Conservation (phyloP, 1,140 invertebrate species). For the Kradibia gibbosae region DNA sequence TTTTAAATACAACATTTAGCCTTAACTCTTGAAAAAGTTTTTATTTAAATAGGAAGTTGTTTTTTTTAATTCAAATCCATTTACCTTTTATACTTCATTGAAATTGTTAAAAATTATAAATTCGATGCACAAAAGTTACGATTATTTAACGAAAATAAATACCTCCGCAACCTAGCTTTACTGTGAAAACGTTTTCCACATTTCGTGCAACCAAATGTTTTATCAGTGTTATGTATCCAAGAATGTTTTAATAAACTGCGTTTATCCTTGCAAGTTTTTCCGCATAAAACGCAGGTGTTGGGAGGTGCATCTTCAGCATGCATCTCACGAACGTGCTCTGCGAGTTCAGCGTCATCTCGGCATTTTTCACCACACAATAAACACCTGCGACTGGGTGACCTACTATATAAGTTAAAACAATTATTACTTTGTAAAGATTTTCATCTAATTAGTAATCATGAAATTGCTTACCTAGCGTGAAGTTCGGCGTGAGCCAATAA, state of each 20-base stretch:
- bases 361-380: slow-evolving; percentile 79
- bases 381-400: slow-evolving; percentile 73
- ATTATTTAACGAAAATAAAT: slow-evolving; percentile 16
- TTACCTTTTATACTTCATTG: too few relatives aligned
- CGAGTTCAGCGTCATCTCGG: slow-evolving; percentile 73
- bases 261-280: slow-evolving; percentile 79
- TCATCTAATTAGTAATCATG: neutral
- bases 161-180: slow-evolving; percentile 76
- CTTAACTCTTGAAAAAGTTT: too few relatives aligned
- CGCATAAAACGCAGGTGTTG: slow-evolving; percentile 76
- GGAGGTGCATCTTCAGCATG: slow-evolving; percentile 75
- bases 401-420: slow-evolving; percentile 47
- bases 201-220: slow-evolving; percentile 76
- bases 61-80: too few relatives aligned
- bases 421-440: neutral
- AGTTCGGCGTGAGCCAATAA: slow-evolving; percentile 83
- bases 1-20: too few relatives aligned
- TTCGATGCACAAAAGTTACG: too few relatives aligned
- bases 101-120: too few relatives aligned
- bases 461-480: slow-evolving; percentile 74
- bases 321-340: slow-evolving; percentile 74
- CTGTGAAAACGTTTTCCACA: slow-evolving; percentile 82
- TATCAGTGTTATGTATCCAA: slow-evolving; percentile 76
- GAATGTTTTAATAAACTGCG: slow-evolving; percentile 80
- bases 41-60: too few relatives aligned